Percentiles rank a stretch among this genome's conserved stretches.
Conservation (phyloP, 2,797 vertebrate species). For the Euthynnus affinis region DNA sequence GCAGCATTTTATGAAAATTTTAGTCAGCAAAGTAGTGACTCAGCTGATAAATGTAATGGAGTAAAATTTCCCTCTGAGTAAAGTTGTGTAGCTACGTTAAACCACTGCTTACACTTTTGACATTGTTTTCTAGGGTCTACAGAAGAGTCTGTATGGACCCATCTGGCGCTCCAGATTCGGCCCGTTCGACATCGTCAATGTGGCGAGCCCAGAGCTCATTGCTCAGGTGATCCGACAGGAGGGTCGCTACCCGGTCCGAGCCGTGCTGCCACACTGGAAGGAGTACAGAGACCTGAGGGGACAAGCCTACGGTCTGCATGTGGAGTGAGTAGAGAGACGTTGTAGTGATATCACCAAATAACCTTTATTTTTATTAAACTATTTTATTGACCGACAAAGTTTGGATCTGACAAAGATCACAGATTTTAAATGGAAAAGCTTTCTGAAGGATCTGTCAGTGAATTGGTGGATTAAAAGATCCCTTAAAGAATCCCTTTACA, state of each 20-base stretch:
- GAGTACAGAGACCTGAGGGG: slow-evolving; percentile 86
- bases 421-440: too few relatives aligned
- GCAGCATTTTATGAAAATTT: too few relatives aligned
- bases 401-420: too few relatives aligned
- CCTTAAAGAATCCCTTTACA: too few relatives aligned
- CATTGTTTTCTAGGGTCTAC: slow-evolving; percentile 65
- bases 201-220: slow-evolving; percentile 82
- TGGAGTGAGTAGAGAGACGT: slow-evolving; percentile 76
- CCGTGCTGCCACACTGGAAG: slow-evolving; percentile 84
- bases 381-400: not conserved
- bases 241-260: slow-evolving; percentile 82
- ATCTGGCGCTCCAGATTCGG: slow-evolving; percentile 87
- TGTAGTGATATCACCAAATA: not conserved
- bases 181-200: slow-evolving; percentile 80
- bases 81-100: too few relatives aligned
- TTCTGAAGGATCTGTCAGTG: too few relatives aligned
- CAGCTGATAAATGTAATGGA: too few relatives aligned
- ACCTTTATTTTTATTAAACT: not conserved
- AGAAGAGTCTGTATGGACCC: slow-evolving; percentile 81
- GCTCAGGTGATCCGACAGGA: slow-evolving; percentile 85
- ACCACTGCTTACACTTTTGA: not conserved
- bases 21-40: too few relatives aligned
- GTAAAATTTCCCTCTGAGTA: too few relatives aligned
- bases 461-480: not conserved
- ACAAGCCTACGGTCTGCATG: slow-evolving; percentile 85